Evolutionary conservation across 2,797 vertebrate species (phyloP).

Genomic region (Loris lydekkerianus): DNA sequence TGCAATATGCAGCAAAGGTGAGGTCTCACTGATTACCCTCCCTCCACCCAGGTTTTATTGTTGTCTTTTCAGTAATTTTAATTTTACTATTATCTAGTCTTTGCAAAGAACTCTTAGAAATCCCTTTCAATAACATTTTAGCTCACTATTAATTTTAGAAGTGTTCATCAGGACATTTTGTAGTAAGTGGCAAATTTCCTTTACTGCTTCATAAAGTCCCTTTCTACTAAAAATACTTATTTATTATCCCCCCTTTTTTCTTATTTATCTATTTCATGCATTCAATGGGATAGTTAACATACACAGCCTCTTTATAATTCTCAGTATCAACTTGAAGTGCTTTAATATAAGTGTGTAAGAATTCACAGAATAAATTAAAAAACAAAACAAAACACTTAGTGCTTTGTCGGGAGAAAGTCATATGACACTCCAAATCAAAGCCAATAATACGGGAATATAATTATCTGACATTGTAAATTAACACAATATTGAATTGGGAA

Average conservation of each 20-base stretch:
- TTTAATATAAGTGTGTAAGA: conserved; percentile 61
- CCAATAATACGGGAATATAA: conserved; percentile 63
- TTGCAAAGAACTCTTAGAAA: background rate
- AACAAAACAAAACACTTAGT: background rate
- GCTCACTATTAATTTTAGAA: conserved; percentile 56
- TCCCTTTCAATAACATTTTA: conserved; percentile 3
- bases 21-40: no score
- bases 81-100: conserved; percentile 13
- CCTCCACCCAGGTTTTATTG: background rate
- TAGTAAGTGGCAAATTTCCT: conserved; percentile 5
- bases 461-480: conserved; percentile 41
- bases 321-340: background rate
- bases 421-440: conserved; percentile 38
- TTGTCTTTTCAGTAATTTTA: conserved; percentile 32
- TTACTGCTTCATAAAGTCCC: background rate
- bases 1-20: no score
- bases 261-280: conserved; percentile 21
- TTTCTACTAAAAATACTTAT: conserved; percentile 30
- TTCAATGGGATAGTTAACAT: conserved; percentile 61
- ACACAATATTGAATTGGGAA: background rate
- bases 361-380: conserved; percentile 25
- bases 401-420: conserved; percentile 70
- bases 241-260: background rate
- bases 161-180: conserved; percentile 5
- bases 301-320: conserved; percentile 57